These are phyloP conservation scores for Pycnomerus fuliginosus DNA, from an alignment of 2,888 invertebrate genomes.

Conservation along the genomic window DNA sequence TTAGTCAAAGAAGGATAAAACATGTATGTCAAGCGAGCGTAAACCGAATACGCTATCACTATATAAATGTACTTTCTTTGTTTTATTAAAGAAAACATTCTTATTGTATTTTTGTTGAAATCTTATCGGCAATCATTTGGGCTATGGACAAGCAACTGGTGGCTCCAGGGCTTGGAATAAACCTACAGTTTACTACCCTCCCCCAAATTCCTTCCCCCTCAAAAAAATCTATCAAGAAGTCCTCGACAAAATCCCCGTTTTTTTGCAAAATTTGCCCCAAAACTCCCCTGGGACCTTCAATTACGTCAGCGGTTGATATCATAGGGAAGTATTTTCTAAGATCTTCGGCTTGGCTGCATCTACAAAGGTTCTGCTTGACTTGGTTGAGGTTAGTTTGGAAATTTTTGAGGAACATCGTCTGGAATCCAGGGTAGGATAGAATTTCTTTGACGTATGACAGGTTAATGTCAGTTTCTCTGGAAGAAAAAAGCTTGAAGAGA, in stretches of 20 bases:
- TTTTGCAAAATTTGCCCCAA: slow-evolving; percentile 88
- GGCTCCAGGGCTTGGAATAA: slow-evolving; percentile 94
- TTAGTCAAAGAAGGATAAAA: no score
- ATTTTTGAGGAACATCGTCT: slow-evolving; percentile 77
- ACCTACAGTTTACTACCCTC: slow-evolving; percentile 86
- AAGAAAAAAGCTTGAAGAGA: slow-evolving; percentile 13
- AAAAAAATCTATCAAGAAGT: slow-evolving; percentile 85
- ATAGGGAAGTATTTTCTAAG: slow-evolving; percentile 80
- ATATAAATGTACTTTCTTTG: no score
- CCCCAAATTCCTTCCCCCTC: slow-evolving; percentile 69
- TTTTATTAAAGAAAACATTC: no score
- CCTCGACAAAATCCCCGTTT: slow-evolving; percentile 85
- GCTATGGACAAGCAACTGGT: slow-evolving; percentile 95
- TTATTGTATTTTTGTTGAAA: no score
- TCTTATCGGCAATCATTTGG: slow-evolving; percentile 64
- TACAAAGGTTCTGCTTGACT: slow-evolving; percentile 72
- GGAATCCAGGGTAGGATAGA: slow-evolving; percentile 69
- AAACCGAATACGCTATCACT: no score
- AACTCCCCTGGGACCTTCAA: slow-evolving; percentile 81
- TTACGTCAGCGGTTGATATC: slow-evolving; percentile 70
- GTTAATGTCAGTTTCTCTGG: slow-evolving; percentile 59
- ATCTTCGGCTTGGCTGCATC: slow-evolving; percentile 72
- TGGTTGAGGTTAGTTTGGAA: slow-evolving; percentile 76
- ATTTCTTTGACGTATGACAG: slow-evolving; percentile 67
- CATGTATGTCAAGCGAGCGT: no score